Conservation (phyloP, 2,888 invertebrate species). For the Halictus ligatus region DNA sequence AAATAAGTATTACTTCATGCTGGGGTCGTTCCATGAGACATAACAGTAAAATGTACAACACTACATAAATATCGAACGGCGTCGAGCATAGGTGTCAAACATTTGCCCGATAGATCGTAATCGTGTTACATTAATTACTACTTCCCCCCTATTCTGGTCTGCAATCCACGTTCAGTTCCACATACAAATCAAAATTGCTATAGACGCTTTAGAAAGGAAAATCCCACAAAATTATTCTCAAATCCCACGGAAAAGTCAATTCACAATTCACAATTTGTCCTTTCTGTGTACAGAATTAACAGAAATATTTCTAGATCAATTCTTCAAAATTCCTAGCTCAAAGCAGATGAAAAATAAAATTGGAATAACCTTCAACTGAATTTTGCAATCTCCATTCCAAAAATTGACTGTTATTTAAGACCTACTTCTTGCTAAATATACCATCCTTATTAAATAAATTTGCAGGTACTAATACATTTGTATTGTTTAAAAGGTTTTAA, state of each 20-base stretch:
- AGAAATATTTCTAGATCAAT: background rate
- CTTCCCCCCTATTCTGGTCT: background rate
- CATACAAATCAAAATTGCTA: background rate
- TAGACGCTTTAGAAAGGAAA: background rate
- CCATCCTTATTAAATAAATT: background rate
- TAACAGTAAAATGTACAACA: slow-evolving; percentile 46
- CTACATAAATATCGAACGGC: slow-evolving; percentile 33
- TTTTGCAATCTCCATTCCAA: background rate
- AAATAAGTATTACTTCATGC: slow-evolving; percentile 56
- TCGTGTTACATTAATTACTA: slow-evolving; percentile 11
- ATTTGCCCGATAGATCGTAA: slow-evolving; percentile 23
- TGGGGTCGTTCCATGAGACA: slow-evolving; percentile 39
- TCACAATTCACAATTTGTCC: background rate
- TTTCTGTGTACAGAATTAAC: background rate
- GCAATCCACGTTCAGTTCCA: too few relatives aligned
- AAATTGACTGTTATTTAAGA: background rate
- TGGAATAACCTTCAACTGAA: background rate
- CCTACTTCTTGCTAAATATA: too few relatives aligned
- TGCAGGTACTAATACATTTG: background rate
- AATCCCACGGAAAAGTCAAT: background rate
- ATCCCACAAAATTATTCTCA: background rate
- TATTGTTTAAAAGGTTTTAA: background rate
- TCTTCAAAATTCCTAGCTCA: too few relatives aligned
- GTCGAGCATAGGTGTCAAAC: slow-evolving; percentile 42
- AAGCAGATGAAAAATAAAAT: too few relatives aligned